Evolutionary conservation across 2,113 vertebrate genomes (phyloP).

Genomic region (Esox niger): DNA sequence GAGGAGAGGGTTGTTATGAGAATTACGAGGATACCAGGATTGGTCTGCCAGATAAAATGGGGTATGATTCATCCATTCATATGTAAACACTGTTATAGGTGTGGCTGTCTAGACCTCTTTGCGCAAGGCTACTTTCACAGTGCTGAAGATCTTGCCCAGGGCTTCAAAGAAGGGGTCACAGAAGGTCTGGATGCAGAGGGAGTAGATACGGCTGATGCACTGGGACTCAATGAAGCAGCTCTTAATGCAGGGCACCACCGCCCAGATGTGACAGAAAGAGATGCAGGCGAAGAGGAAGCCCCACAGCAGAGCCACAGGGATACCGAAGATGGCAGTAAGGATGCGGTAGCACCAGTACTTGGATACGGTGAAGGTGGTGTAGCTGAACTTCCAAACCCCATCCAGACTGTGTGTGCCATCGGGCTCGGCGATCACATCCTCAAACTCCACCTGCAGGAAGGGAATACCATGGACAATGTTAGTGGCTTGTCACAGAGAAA

Average conservation of each 20-base stretch:
- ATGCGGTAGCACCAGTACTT: slow-evolving; percentile 98
- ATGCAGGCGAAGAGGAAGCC: slow-evolving; percentile 95
- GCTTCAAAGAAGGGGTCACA: slow-evolving; percentile 90
- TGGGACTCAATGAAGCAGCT: slow-evolving; percentile 96
- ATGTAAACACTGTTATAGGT: slow-evolving; percentile 17
- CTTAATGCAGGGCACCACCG: slow-evolving; percentile 95
- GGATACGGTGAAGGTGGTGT: slow-evolving; percentile 93
- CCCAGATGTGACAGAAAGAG: slow-evolving; percentile 98
- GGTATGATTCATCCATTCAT: slow-evolving; percentile 23
- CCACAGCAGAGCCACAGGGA: slow-evolving; percentile 89
- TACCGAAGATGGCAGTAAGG: slow-evolving; percentile 85
- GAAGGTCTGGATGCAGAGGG: slow-evolving; percentile 95
- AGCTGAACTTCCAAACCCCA: slow-evolving; percentile 92
- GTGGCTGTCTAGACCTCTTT: slow-evolving; percentile 76
- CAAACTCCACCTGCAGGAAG: slow-evolving; percentile 85
- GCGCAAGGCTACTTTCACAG: slow-evolving; percentile 78
- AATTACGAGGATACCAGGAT: slow-evolving; percentile 17
- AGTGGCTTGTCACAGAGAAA: slow-evolving; percentile 3
- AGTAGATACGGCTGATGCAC: slow-evolving; percentile 88
- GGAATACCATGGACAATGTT: slow-evolving; percentile 30
- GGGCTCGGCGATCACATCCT: slow-evolving; percentile 93
- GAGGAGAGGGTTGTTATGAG: slow-evolving; percentile 23
- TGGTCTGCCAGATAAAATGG: slow-evolving; percentile 48
- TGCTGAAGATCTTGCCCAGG: slow-evolving; percentile 85
- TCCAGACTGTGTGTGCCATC: slow-evolving; percentile 93